These are phyloP conservation scores for Teleogryllus oceanicus DNA, from an alignment of 2,888 invertebrate species.

Conservation along the genomic window DNA sequence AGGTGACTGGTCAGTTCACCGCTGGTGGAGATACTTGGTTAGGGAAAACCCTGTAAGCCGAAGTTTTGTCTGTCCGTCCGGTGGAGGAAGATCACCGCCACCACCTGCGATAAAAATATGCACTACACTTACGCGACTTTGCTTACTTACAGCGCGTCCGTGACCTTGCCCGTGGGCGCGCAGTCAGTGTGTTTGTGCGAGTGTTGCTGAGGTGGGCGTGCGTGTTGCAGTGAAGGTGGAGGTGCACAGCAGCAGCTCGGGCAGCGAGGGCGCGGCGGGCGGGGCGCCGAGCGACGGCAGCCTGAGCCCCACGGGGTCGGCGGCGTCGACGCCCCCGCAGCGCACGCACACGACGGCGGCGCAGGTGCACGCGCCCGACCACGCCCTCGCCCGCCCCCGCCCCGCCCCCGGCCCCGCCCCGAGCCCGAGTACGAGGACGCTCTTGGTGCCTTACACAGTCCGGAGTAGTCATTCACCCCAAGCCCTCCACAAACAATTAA, in stretches of 20 bases:
- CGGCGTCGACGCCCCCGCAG: conserved; percentile 38
- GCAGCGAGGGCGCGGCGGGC: conserved; percentile 49
- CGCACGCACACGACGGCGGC: conserved; percentile 52
- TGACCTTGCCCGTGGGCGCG: too few relatives aligned
- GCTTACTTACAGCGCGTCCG: too few relatives aligned
- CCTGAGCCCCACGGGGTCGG: not conserved
- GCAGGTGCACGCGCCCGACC: not conserved
- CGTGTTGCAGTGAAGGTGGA: conserved; percentile 72
- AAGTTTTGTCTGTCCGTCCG: too few relatives aligned
- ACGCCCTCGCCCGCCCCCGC: not conserved
- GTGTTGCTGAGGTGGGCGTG: conserved; percentile 1
- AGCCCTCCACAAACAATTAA: too few relatives aligned
- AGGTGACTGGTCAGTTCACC: not conserved
- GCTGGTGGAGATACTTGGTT: too few relatives aligned
- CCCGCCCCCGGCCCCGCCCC: not conserved
- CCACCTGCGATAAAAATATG: too few relatives aligned
- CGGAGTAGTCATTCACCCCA: too few relatives aligned
- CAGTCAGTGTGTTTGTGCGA: not conserved
- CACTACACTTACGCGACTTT: too few relatives aligned
- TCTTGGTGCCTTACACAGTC: too few relatives aligned
- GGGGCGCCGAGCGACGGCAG: conserved; percentile 32
- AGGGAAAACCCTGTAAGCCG: too few relatives aligned
- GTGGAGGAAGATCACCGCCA: too few relatives aligned
- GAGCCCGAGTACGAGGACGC: conserved; percentile 61
- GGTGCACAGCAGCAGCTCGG: conserved; percentile 67